These are phyloP conservation scores for Macropodus opercularis DNA, from an alignment of 2,797 vertebrate genomes.

Conservation along the genomic window DNA sequence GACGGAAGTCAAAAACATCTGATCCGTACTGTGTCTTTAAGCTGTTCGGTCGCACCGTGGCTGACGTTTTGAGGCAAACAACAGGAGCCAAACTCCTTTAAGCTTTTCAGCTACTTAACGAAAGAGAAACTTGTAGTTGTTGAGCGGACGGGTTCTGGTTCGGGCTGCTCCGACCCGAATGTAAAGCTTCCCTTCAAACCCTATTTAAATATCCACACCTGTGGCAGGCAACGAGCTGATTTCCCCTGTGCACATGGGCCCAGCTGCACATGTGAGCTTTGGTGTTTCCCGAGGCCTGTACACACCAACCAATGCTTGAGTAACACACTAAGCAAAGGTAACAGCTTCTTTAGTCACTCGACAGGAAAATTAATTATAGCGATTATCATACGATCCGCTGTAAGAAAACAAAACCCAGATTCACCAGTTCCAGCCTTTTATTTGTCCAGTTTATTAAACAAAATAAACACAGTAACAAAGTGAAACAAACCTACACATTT, in stretches of 20 bases:
- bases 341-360: not conserved
- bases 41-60: not conserved
- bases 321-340: no score
- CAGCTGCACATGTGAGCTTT: not conserved
- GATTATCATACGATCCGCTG: not conserved
- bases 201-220: not conserved
- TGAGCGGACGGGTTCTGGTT: not conserved
- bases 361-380: not conserved
- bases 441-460: no score
- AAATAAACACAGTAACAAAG: no score
- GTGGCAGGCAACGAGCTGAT: conserved; percentile 6
- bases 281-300: not conserved
- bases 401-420: no score
- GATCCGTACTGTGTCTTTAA: not conserved
- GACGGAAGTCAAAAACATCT: fast-evolving
- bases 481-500: no score
- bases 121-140: not conserved
- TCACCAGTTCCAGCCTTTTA: no score
- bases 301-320: not conserved
- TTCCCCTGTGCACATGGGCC: not conserved
- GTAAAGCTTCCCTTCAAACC: not conserved
- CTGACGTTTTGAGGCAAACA: conserved; percentile 35
- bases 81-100: not conserved
- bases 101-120: not conserved
- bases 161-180: not conserved